phyloP scores from a whole-genome alignment of 2,888 invertebrate genomes.

The Leucophenga maculata region DNA sequence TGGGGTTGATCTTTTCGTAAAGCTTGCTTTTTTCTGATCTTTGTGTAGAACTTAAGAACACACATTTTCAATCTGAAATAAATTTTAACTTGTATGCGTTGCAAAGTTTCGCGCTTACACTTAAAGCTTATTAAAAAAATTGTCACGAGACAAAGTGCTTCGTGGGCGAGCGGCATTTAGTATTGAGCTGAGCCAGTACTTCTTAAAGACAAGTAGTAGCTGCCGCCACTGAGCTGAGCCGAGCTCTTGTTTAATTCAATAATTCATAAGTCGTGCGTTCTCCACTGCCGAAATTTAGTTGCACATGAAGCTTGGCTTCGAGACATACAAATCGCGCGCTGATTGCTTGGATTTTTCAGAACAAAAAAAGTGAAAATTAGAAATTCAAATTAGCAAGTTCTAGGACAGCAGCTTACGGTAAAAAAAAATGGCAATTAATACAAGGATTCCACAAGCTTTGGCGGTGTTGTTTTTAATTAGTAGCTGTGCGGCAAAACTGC shows the following conservation, averaged over 20 bases:
- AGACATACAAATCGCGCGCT: constrained; percentile 38
- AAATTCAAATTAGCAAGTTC: no score
- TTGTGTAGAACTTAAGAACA: no score
- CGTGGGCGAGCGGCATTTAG: constrained; percentile 1
- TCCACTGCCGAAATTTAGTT: constrained; percentile 52
- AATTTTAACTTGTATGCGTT: constrained; percentile 11
- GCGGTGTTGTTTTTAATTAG: neutral
- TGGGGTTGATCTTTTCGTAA: no score
- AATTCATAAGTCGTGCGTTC: constrained; percentile 54
- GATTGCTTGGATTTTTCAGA: neutral
- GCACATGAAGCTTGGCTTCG: no score
- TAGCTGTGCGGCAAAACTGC: constrained; percentile 5
- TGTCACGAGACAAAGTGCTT: constrained; percentile 6
- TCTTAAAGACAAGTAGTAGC: neutral
- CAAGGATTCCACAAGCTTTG: neutral
- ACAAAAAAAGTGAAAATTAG: no score
- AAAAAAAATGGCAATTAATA: neutral
- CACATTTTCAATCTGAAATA: neutral
- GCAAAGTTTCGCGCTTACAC: constrained; percentile 2
- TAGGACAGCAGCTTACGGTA: neutral
- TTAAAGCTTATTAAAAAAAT: constrained; percentile 13
- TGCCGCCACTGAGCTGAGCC: no score
- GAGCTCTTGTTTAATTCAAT: neutral
- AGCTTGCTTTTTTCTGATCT: no score
- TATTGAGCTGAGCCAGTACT: neutral